phyloP scores from a whole-genome alignment of 2,888 invertebrate genomes.

The Linyphia triangularis region DNA sequence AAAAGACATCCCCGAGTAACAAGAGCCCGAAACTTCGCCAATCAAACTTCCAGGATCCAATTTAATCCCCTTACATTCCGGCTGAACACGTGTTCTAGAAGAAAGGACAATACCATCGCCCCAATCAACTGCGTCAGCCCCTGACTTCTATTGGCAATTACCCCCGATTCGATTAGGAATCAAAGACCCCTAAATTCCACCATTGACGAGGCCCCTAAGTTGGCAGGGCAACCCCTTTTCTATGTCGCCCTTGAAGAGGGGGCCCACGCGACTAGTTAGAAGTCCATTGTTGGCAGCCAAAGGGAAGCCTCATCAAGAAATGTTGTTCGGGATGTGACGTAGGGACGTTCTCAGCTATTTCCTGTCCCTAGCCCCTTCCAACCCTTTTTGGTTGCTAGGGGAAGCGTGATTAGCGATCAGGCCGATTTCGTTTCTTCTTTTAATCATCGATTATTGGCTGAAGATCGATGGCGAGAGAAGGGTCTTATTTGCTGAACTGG shows the following conservation, averaged over 20 bases:
- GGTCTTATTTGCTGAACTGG: constrained; percentile 15
- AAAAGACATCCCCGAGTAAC: background rate
- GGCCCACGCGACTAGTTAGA: constrained; percentile 28
- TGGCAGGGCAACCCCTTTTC: constrained; percentile 55
- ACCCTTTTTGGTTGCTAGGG: constrained; percentile 46
- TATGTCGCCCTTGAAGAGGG: background rate
- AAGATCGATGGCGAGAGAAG: constrained; percentile 7
- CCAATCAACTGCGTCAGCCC: constrained; percentile 56
- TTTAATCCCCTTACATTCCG: background rate
- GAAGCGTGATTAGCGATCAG: constrained; percentile 68
- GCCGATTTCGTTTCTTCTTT: constrained; percentile 50
- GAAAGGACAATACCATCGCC: constrained; percentile 25
- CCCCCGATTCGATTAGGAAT: constrained; percentile 72
- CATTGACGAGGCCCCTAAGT: constrained; percentile 51
- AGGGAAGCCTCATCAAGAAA: constrained; percentile 25
- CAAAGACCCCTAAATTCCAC: constrained; percentile 69
- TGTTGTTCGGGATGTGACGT: constrained; percentile 38
- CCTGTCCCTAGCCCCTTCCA: constrained; percentile 33
- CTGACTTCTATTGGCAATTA: constrained; percentile 71
- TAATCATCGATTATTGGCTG: constrained; percentile 70
- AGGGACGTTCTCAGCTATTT: constrained; percentile 56
- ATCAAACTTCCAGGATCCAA: background rate
- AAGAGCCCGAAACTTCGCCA: background rate
- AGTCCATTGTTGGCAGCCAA: constrained; percentile 38
- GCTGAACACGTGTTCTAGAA: background rate